Base-by-base conservation (phyloP, 1,140 invertebrate genomes). In the Aphis craccivora region DNA sequence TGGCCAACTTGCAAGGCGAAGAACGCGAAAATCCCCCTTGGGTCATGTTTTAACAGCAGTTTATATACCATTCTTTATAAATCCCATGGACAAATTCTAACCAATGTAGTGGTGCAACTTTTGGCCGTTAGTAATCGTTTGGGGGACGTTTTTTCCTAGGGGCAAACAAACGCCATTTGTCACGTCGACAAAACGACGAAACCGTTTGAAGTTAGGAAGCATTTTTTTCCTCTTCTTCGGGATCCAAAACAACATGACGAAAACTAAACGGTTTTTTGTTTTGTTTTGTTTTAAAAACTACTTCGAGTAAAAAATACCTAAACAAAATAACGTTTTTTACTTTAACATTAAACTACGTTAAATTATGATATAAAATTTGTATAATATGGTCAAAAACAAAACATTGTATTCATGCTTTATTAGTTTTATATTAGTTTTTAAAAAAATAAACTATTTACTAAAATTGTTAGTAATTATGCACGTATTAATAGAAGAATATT, bases 51-150 rank as follows among this genome's bases (percentile, higher is more conserved):
- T 93, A 93, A 93, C 91, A 93, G 25, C 81, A 93, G 91, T 93
- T 86, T 86, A 86, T 92, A 83, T 84, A 93, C 91, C 48, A 55
- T 86, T 86, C 91, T 86, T 93, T 93, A 93, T 93, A 93, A 93
- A 93, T 93, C 91, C 81, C 14, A 86, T 35, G 48, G 91, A 93
- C 91, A 93, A 93, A 86, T 93, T 93, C 91, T 37, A 84, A 35
- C 91, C 48, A 86, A 93, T 93, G 91, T 55, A 48, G 81, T 86
- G 48, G 45, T 40, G 48, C 91, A 86, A 93, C 91, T 93, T 86
- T 93, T 84, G 81, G 91, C 76, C 91, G 91, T 93, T 93, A 93
- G 81, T 93, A 93, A 86, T 93, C 91, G 91, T 93, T 93, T 86
- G 40, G 81, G 91, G 81, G 76, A 48, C 84, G 35, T 81, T 93